Base-by-base conservation (phyloP, 2,113 vertebrate species). In the Dinomys branickii region DNA sequence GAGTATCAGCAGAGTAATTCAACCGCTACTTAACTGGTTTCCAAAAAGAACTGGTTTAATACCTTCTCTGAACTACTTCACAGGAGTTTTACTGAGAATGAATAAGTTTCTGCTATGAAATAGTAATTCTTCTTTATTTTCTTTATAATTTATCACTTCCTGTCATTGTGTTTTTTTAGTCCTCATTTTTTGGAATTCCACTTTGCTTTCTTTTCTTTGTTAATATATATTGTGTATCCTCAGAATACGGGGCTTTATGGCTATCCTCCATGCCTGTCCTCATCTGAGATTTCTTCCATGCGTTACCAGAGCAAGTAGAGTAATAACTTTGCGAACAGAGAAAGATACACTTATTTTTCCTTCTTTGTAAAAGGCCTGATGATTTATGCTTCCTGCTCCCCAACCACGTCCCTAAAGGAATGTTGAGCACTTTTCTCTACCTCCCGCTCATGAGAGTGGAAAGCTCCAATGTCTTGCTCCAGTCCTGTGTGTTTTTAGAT, bases 261-360 rank as follows among this genome's bases (percentile, higher is more conserved):
- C 30, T 84, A 6, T 24, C 65, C 28, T 75, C 58, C 41, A 35
- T 35, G 41, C 9, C n/a, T 38, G 63, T 88, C 44, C 12, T 85
- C 50, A 71, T 96, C 94, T 91, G 26, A 69, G 38, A 83, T 80
- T 63, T 94, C 56, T 71, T 95, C 91, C 5, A 47, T 92, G 59
- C 4, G 13, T 63, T 92, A 86, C 13, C 47, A 91, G 65, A 88
- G 16, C 78, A 85, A 86, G 59, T 58, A 88, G 35, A 82, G 28
- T 26, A 58, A 77, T 61, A 92, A 85, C n/a, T 82, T 94, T 71
- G 14, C 75, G 71, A 81, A 4, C 63, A 85, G 17, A 85, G 33
- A 75, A 26, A 93, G 67, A 93, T 58, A 44, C 16, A 50, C 1
- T 77, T 81, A 33, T 71, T 92, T 88, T 86, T 28, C 9, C 1